Conservation (phyloP, 2,888 invertebrate genomes). For the Rhagonycha lutea region DNA sequence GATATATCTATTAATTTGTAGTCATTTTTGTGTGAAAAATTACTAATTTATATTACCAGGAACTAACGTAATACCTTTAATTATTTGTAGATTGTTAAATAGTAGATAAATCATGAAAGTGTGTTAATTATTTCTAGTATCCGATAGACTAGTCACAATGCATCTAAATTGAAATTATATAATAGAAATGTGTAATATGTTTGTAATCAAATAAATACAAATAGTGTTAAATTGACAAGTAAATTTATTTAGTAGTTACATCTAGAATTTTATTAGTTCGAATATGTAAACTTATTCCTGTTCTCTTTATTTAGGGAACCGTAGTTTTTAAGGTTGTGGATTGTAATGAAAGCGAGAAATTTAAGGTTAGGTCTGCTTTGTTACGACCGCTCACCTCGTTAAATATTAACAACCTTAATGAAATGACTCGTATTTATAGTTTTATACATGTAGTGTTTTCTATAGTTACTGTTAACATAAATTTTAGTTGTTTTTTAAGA, state of each 20-base stretch:
- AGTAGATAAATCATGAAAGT: conserved; percentile 23
- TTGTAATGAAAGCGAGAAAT: neutral
- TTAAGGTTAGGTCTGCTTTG: neutral
- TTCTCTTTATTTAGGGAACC: neutral
- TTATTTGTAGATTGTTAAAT: conserved; percentile 19
- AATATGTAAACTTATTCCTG: neutral
- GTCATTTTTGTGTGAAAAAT: neutral
- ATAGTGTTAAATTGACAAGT: conserved; percentile 10
- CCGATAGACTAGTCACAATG: conserved; percentile 23
- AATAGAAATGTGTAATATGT: conserved; percentile 13
- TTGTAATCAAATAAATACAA: conserved; percentile 12
- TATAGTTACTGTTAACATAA: neutral
- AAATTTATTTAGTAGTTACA: conserved; percentile 11
- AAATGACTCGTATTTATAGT: neutral
- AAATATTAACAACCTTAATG: neutral
- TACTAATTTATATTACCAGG: neutral
- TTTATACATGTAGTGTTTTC: conserved; percentile 1
- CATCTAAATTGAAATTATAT: conserved; percentile 17
- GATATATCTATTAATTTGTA: neutral
- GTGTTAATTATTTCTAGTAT: conserved; percentile 28
- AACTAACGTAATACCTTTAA: neutral
- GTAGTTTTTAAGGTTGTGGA: neutral
- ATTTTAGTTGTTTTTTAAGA: neutral
- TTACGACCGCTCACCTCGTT: neutral
- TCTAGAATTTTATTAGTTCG: conserved; percentile 2